Percentiles rank a stretch among this genome's conserved stretches.
Evolutionary conservation across 2,888 invertebrate species (phyloP).

Genomic region (Cheilosia urbana): DNA sequence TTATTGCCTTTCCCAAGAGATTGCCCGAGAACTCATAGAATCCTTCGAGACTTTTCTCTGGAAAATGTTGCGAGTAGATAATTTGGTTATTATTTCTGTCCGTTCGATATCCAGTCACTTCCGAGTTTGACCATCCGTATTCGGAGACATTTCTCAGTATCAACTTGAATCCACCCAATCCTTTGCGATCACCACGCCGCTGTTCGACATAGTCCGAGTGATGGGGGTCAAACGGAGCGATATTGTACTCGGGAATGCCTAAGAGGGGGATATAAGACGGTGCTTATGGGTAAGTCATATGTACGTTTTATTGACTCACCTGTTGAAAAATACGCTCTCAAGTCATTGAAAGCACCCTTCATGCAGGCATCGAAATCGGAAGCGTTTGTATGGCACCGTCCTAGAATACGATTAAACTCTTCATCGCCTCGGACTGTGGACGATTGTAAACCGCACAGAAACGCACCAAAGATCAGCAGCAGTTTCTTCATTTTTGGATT

Average conservation of each 20-base stretch:
- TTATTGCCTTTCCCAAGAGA: conserved; percentile 86
- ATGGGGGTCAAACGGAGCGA: conserved; percentile 92
- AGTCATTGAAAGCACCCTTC: conserved; percentile 88
- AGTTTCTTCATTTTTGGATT: conserved; percentile 49
- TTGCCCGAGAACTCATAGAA: conserved; percentile 87
- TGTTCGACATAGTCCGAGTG: conserved; percentile 88
- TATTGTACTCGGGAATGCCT: conserved; percentile 90
- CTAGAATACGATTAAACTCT: conserved; percentile 83
- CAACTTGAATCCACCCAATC: conserved; percentile 88
- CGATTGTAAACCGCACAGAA: conserved; percentile 6
- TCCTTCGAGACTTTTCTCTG: conserved; percentile 90
- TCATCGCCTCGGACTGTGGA: conserved; percentile 76
- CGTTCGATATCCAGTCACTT: conserved; percentile 90
- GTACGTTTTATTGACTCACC: conserved; percentile 83
- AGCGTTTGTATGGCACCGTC: conserved; percentile 86
- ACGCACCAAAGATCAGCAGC: conserved; percentile 12
- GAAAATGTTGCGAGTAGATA: conserved; percentile 92
- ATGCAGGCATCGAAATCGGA: conserved; percentile 90
- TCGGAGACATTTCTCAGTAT: conserved; percentile 90
- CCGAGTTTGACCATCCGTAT: conserved; percentile 90
- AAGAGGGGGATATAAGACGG: conserved; percentile 7
- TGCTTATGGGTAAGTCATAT: too few species aligned
- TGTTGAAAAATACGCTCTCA: conserved; percentile 89
- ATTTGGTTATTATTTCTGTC: conserved; percentile 87
- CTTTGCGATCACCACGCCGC: conserved; percentile 86